phyloP scores from a whole-genome alignment of 1,140 invertebrate genomes.

The Calliopsis andreniformis region DNA sequence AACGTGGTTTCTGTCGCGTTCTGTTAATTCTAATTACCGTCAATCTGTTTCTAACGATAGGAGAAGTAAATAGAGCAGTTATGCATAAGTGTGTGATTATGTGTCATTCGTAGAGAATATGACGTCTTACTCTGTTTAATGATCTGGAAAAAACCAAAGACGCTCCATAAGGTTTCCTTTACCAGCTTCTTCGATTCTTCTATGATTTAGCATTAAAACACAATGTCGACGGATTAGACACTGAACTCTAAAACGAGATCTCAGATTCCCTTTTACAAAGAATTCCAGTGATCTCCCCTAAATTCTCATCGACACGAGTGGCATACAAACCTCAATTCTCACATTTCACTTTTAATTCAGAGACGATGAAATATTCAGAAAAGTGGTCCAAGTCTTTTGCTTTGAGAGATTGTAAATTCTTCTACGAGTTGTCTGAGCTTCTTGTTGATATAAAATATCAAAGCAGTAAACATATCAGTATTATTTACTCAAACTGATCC shows the following conservation, averaged over 20 bases:
- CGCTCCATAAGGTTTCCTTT: too few species aligned
- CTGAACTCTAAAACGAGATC: too few species aligned
- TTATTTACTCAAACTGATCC: too few species aligned
- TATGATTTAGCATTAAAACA: too few species aligned
- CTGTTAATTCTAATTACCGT: background rate
- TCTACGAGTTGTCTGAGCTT: too few species aligned
- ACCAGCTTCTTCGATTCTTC: too few species aligned
- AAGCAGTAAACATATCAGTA: too few species aligned
- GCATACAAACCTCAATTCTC: slow-evolving; percentile 4
- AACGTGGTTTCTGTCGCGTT: background rate
- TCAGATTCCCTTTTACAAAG: background rate
- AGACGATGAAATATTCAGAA: background rate
- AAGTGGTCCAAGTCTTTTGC: background rate
- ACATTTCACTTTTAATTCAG: background rate
- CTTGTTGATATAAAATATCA: too few species aligned
- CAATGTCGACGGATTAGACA: too few species aligned
- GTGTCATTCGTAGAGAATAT: background rate
- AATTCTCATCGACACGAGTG: background rate
- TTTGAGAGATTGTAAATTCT: too few species aligned
- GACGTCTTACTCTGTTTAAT: background rate
- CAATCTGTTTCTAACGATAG: background rate
- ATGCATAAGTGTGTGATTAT: background rate
- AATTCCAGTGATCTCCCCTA: background rate
- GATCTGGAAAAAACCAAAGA: background rate
- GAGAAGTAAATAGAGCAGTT: background rate